Conservation (phyloP, 2,113 vertebrate species). For the Pluvialis apricaria region DNA sequence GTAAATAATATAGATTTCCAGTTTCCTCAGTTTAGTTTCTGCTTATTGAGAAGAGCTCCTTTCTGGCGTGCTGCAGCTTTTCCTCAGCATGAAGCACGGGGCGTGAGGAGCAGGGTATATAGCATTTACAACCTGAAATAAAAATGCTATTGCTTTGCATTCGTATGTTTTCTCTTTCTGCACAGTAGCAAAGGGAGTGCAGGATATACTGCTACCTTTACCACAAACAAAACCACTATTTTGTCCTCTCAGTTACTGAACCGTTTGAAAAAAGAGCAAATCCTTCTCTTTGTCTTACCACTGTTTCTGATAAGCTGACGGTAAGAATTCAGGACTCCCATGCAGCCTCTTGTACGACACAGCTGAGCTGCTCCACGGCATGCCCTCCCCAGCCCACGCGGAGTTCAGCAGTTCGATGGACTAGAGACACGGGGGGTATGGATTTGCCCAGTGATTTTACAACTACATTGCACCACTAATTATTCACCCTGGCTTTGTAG, state of each 20-base stretch:
- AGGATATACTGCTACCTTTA: constrained; percentile 14
- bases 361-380: neutral
- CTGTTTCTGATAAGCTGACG: neutral
- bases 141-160: constrained; percentile 37
- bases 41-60: constrained; percentile 27
- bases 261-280: neutral
- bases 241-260: neutral
- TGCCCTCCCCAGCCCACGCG: neutral
- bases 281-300: neutral
- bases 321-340: neutral
- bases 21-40: constrained; percentile 45
- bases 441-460: neutral
- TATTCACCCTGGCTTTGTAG: neutral
- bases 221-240: neutral
- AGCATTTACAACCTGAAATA: constrained; percentile 45
- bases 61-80: constrained; percentile 34
- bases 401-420: neutral
- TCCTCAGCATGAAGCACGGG: neutral
- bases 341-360: neutral
- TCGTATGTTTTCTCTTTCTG: neutral
- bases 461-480: neutral
- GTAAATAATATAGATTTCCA: neutral
- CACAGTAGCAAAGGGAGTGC: neutral
- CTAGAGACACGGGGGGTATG: neutral
- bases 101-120: neutral